Percentiles rank a stretch among this genome's conserved stretches.
Conservation (phyloP, 2,113 vertebrate genomes). For the Platycercus adscitus region DNA sequence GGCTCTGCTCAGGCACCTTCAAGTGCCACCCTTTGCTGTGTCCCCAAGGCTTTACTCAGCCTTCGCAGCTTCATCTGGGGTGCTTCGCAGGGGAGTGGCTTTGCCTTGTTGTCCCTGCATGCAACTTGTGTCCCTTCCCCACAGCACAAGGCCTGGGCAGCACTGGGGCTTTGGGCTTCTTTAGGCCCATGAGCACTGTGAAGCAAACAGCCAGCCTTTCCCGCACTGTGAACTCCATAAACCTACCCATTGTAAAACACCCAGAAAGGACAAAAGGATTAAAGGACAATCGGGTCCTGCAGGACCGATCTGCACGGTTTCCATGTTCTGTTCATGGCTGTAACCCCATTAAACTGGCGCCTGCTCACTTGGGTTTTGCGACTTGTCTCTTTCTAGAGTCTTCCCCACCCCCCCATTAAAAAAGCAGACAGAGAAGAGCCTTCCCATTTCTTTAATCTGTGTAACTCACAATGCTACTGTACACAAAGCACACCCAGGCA, state of each 20-base stretch:
- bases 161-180: not conserved
- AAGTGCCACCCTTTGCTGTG: not conserved
- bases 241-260: not conserved
- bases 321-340: not conserved
- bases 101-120: not conserved
- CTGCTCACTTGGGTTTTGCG: not conserved
- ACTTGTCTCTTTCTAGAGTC: not conserved
- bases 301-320: not conserved
- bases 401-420: not conserved
- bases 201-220: not conserved
- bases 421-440: slow-evolving; percentile 77
- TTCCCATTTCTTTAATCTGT: slow-evolving; percentile 87
- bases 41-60: not conserved
- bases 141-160: not conserved
- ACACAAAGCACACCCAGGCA: slow-evolving; percentile 83
- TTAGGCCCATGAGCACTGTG: not conserved
- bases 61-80: not conserved
- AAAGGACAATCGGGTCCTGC: not conserved
- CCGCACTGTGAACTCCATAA: not conserved
- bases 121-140: not conserved
- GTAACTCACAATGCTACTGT: slow-evolving; percentile 83
- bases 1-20: not conserved
- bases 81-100: not conserved
- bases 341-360: slow-evolving; percentile 46
- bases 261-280: not conserved